Percentiles rank a stretch among this genome's conserved stretches.
Conservation (phyloP, 1,140 invertebrate genomes). For the Lepidurus apus region DNA sequence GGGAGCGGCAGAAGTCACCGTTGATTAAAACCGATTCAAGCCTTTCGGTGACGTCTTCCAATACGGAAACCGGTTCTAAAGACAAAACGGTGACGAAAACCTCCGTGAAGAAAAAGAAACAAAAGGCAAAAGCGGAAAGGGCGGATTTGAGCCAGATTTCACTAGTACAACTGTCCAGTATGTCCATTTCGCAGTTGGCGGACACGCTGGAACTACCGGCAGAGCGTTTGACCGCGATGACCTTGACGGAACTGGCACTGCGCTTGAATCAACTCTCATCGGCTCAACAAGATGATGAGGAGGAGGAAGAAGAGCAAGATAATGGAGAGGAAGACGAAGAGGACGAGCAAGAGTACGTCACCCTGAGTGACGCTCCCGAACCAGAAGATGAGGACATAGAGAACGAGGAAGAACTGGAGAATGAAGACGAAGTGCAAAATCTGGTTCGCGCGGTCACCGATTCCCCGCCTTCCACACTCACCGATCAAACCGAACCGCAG, state of each 20-base stretch:
- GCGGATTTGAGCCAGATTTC: constrained; percentile 59
- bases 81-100: neutral
- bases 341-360: constrained; percentile 34
- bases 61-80: neutral
- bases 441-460: constrained; percentile 37
- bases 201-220: constrained; percentile 66
- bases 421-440: constrained; percentile 45
- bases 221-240: constrained; percentile 71
- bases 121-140: constrained; percentile 24
- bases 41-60: constrained; percentile 1
- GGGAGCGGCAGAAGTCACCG: constrained; percentile 17
- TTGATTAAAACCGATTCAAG: constrained; percentile 3
- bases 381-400: constrained; percentile 27
- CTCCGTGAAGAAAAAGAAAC: neutral
- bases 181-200: constrained; percentile 71
- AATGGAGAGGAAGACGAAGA: constrained; percentile 33
- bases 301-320: constrained; percentile 27
- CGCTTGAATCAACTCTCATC: constrained; percentile 51
- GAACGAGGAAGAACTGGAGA: constrained; percentile 30
- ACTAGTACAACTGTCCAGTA: constrained; percentile 69
- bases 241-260: constrained; percentile 71
- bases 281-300: constrained; percentile 30
- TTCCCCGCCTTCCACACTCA: neutral
- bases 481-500: neutral
- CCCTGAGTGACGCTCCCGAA: constrained; percentile 32